Percentiles rank a stretch among this genome's conserved stretches.
phyloP scores from a whole-genome alignment of 30 jellyfish, hydroid and myxozoan genomes.

The Aurelia sp. region DNA sequence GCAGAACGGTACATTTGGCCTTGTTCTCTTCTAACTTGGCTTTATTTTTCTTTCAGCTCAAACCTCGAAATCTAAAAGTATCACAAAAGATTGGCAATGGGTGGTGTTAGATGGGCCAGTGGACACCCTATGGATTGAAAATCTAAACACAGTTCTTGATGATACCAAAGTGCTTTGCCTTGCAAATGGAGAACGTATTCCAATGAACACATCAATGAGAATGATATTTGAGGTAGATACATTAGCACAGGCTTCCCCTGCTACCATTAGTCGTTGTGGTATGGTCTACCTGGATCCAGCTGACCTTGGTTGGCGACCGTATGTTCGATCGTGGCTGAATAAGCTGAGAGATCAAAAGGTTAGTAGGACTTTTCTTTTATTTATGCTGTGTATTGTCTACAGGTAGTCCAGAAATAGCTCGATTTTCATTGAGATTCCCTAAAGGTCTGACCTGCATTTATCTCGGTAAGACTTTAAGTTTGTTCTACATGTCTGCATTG shows the following conservation, averaged over 20 bases:
- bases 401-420: too few species aligned
- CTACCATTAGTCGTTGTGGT: slow-evolving; percentile 96
- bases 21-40: too few species aligned
- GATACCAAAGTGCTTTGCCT: slow-evolving; percentile 90
- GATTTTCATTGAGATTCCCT: too few species aligned
- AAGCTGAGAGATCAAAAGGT: slow-evolving; percentile 85
- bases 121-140: slow-evolving; percentile 93
- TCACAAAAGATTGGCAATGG: slow-evolving; percentile 79
- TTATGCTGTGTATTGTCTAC: too few species aligned
- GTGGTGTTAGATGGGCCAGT: slow-evolving; percentile 93
- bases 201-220: slow-evolving; percentile 73
- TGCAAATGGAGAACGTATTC: slow-evolving; percentile 89
- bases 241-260: slow-evolving; percentile 93
- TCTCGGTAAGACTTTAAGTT: too few species aligned
- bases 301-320: slow-evolving; percentile 91
- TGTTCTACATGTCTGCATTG: too few species aligned
- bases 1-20: too few species aligned
- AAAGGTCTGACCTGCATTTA: too few species aligned
- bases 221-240: slow-evolving; percentile 89
- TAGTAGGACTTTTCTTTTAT: too few species aligned
- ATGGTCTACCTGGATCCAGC: slow-evolving; percentile 84
- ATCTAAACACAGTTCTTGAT: slow-evolving; percentile 87
- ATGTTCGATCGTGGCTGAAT: slow-evolving; percentile 79
- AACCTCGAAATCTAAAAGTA: slow-evolving; percentile 6
- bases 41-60: slow-evolving; percentile 13